These are phyloP conservation scores for Formicarius rufipectus DNA, from an alignment of 2,113 vertebrate genomes.

Conservation along the genomic window DNA sequence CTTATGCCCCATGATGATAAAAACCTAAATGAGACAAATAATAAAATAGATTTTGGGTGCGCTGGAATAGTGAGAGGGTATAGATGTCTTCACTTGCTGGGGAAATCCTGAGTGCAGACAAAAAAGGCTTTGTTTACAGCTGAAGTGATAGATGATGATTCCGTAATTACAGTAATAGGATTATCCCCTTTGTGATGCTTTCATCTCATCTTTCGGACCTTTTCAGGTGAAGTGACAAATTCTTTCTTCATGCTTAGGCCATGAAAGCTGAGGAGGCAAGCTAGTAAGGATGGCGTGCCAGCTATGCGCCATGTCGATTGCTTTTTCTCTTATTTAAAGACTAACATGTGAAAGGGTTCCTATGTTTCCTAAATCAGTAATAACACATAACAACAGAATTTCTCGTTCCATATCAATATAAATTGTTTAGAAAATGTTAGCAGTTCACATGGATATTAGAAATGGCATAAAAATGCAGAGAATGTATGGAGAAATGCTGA, in stretches of 20 bases:
- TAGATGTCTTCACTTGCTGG: background rate
- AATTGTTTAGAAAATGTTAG: background rate
- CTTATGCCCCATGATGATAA: background rate
- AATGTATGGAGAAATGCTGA: background rate
- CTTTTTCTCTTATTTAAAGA: slow-evolving; percentile 40
- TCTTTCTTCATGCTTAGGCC: slow-evolving; percentile 31
- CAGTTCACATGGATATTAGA: background rate
- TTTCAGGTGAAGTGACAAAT: slow-evolving; percentile 58
- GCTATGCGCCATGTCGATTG: slow-evolving; percentile 11
- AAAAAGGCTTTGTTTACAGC: slow-evolving; percentile 54
- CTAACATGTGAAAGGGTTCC: background rate
- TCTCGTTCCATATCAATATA: background rate
- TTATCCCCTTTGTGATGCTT: slow-evolving; percentile 62
- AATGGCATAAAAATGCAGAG: background rate
- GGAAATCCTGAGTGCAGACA: slow-evolving; percentile 13
- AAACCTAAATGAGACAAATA: background rate
- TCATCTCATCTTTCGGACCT: slow-evolving; percentile 70
- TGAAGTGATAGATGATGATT: slow-evolving; percentile 62
- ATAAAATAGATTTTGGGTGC: background rate
- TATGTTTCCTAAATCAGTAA: background rate
- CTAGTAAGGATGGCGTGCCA: background rate
- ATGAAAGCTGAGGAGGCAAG: slow-evolving; percentile 62
- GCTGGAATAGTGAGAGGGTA: background rate
- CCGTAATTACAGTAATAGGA: slow-evolving; percentile 66
- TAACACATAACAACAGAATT: background rate